Base-by-base conservation (phyloP, 2,113 vertebrate genomes). In the Chelonoidis abingdonii region DNA sequence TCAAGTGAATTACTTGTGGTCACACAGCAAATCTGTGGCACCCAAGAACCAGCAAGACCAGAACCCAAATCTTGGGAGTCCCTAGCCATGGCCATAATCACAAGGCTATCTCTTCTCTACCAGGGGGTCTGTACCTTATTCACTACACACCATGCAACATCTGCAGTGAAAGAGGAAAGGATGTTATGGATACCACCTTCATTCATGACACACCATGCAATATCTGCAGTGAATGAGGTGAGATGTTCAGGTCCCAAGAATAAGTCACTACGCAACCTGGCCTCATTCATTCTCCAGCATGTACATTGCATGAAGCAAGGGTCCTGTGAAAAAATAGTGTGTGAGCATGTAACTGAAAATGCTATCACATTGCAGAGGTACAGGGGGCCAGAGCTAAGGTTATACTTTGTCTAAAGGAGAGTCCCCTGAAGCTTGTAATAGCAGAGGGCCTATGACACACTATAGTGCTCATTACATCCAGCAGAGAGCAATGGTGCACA, bases 401-500 rank as follows among this genome's bases (percentile, higher is more conserved):
- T 44, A 44, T 41, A 13, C 38, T 44, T 44, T 25, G 38, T 11
- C 41, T n/a, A 9, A 69, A 69, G 62, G 35, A 69, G 62, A 21
- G 17, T 69, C 62, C 35, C 62, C 62, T n/a, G 35, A 69, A 69
- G 35, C 35, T 69, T 69, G 62, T 69, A n/a, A n/a, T 69, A n/a
- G 35, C 62, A n/a, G 21, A 69, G 62, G 35, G 17, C 8, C 35
- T 16, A 31, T 62, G 29, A n/a, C 54, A 47, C 29, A 56, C 41
- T 1, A 13, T 2, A 44, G 52, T 2, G 49, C 35, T 56, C 59
- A 22, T 5, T 29, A 44, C 83, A 84, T 29, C 38, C 62, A 12
- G 0, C 0, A 9, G 75, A 76, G 19, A 81, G 11, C 5, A 0
- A 1, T 16, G 82, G 57, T 72, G 72, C 35, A 1, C 0, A 29